These are phyloP conservation scores for Antechinus stuartii DNA, from an alignment of 2,113 vertebrate species.

Conservation along the genomic window DNA sequence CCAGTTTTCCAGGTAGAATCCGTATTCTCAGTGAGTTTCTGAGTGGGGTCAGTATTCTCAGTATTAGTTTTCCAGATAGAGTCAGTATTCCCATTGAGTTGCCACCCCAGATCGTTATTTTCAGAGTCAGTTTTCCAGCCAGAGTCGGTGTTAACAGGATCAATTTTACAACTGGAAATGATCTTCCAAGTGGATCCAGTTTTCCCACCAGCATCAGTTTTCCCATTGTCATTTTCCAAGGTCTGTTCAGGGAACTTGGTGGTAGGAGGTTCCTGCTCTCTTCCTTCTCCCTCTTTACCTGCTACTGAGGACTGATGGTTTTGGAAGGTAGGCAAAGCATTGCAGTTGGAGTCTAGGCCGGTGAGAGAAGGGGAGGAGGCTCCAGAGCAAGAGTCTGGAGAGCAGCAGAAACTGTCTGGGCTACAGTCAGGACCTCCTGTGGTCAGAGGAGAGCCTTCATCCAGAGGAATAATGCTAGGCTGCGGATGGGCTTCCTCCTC, in stretches of 20 bases:
- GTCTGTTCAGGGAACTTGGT: constrained; percentile 52
- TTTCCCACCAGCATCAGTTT: constrained; percentile 48
- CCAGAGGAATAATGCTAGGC: constrained; percentile 58
- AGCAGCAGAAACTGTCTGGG: constrained; percentile 84
- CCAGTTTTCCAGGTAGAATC: constrained; percentile 52
- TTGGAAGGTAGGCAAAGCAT: constrained; percentile 71
- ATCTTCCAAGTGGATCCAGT: constrained; percentile 76
- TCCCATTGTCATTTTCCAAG: constrained; percentile 67
- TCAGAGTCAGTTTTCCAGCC: constrained; percentile 61
- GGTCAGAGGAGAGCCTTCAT: constrained; percentile 3
- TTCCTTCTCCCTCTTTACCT: constrained; percentile 60
- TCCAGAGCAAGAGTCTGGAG: constrained; percentile 40
- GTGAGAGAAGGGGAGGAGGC: background rate
- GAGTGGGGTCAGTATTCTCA: constrained; percentile 41
- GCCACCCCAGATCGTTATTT: constrained; percentile 53
- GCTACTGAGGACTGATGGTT: rapidly evolving
- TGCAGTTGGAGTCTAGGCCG: constrained; percentile 84
- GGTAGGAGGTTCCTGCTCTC: constrained; percentile 58
- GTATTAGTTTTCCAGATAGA: constrained; percentile 74
- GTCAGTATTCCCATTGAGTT: constrained; percentile 38
- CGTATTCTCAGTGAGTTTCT: constrained; percentile 53
- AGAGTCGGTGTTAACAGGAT: constrained; percentile 51
- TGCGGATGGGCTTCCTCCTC: constrained; percentile 77
- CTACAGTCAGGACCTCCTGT: constrained; percentile 59
- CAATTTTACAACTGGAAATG: constrained; percentile 77